Percentiles rank a stretch among this genome's conserved stretches.
phyloP scores from a whole-genome alignment of 2,888 invertebrate species.

The Piscicola geometra region DNA sequence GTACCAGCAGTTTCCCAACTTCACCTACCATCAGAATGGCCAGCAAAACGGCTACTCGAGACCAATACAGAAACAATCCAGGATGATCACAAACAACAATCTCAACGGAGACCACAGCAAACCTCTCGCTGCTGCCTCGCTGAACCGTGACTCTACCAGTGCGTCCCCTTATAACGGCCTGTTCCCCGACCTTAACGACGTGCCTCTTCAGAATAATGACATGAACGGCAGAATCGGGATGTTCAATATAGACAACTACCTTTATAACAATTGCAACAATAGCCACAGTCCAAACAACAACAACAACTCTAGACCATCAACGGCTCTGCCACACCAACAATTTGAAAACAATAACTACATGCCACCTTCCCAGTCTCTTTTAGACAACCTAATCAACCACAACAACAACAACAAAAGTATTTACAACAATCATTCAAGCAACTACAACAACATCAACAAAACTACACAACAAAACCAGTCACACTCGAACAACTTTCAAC shows the following conservation, averaged over 20 bases:
- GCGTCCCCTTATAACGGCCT: background rate
- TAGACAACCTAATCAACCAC: background rate
- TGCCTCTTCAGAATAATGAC: background rate
- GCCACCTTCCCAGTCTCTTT: background rate
- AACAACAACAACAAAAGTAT: slow-evolving; percentile 9
- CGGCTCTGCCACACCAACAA: background rate
- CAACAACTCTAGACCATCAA: background rate
- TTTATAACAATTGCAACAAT: background rate
- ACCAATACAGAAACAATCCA: background rate
- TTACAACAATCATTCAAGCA: background rate
- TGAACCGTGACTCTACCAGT: background rate
- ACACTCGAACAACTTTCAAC: no score
- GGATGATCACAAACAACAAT: background rate
- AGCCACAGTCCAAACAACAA: background rate
- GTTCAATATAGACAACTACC: background rate
- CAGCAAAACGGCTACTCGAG: background rate
- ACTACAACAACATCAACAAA: background rate
- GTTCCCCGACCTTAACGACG: background rate
- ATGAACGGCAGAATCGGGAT: background rate
- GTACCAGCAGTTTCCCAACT: background rate
- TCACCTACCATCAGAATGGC: background rate
- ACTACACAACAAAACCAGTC: background rate
- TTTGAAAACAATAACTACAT: background rate
- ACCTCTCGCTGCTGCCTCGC: background rate
- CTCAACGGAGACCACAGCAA: no score